Conservation (phyloP, 2,797 vertebrate species). For the Sandelia bainsii region DNA sequence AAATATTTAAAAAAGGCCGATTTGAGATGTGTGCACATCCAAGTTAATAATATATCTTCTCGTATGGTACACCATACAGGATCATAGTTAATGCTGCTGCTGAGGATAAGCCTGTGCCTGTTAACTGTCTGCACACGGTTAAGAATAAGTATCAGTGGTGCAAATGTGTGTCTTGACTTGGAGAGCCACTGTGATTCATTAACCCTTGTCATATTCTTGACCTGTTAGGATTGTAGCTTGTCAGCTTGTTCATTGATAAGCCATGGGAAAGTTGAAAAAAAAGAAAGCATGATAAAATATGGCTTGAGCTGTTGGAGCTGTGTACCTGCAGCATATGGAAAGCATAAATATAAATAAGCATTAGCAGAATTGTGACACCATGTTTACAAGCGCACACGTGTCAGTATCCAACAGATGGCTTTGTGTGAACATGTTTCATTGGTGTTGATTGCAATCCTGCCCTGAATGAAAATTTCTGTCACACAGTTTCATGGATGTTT, state of each 20-base stretch:
- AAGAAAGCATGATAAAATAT: not conserved
- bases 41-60: not conserved
- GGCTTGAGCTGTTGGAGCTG: not conserved
- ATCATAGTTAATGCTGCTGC: not conserved
- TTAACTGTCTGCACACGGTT: not conserved
- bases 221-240: no score
- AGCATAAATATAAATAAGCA: constrained; percentile 1
- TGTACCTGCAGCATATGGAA: constrained; percentile 1
- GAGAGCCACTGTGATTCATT: no score
- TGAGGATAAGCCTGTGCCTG: not conserved
- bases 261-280: not conserved
- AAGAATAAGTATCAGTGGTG: not conserved
- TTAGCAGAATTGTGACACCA: constrained; percentile 23
- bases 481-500: constrained; percentile 22
- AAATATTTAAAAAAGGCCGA: not conserved
- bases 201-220: not conserved
- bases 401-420: constrained; percentile 69
- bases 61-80: not conserved
- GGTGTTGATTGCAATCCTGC: constrained; percentile 67
- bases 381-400: constrained; percentile 3
- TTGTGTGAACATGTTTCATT: constrained; percentile 62
- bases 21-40: not conserved
- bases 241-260: not conserved
- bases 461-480: constrained; percentile 46
- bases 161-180: not conserved